phyloP scores from a whole-genome alignment of 2,113 vertebrate genomes.

The Archocentrus centrarchus region DNA sequence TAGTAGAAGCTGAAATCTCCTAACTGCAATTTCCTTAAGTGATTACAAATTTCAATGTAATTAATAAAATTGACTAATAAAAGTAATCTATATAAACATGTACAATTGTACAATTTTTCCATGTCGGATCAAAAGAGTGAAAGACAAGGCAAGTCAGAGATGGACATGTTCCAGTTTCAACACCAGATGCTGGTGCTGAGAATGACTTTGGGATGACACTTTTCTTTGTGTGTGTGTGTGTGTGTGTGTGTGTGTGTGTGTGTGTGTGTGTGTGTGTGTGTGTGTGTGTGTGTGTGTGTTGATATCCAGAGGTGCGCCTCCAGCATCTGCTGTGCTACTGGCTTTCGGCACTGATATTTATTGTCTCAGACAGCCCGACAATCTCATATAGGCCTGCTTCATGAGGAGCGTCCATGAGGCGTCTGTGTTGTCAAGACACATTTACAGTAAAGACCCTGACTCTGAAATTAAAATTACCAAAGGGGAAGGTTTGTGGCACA shows the following conservation, averaged over 20 bases:
- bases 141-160: neutral
- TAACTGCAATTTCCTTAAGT: conserved; percentile 7
- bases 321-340: conserved; percentile 61
- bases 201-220: conserved; percentile 61
- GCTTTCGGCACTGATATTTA: conserved; percentile 64
- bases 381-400: conserved; percentile 55
- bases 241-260: conserved; percentile 12
- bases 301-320: conserved; percentile 44
- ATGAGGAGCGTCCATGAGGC: conserved; percentile 47
- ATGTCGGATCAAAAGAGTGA: neutral
- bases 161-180: conserved; percentile 34
- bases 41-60: neutral
- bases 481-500: conserved; percentile 32
- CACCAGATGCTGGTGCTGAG: conserved; percentile 39
- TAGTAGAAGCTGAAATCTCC: neutral
- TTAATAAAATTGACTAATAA: neutral
- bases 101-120: neutral
- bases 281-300: conserved; percentile 16
- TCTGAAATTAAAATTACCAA: conserved; percentile 62
- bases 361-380: conserved; percentile 67
- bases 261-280: conserved; percentile 10
- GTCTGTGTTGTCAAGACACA: conserved; percentile 69
- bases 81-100: neutral
- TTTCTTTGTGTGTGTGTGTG: conserved; percentile 1
- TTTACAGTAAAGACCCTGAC: conserved; percentile 58